These are phyloP conservation scores for Tribolium freemani DNA, from an alignment of 2,888 invertebrate genomes.

Conservation along the genomic window DNA sequence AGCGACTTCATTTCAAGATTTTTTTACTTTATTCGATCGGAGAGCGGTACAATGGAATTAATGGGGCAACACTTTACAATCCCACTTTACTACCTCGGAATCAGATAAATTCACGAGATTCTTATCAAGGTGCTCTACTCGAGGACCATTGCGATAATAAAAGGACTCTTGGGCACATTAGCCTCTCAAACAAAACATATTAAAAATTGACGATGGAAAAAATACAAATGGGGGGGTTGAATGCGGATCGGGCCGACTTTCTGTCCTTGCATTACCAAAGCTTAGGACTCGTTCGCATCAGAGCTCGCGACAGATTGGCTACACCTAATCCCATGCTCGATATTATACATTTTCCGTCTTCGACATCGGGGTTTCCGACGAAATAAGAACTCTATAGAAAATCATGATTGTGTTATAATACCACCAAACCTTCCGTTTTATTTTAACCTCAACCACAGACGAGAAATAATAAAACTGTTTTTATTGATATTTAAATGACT, in stretches of 20 bases:
- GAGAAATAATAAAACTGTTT: neutral
- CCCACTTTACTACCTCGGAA: neutral
- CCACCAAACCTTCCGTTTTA: neutral
- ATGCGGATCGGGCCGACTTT: slow-evolving; percentile 39
- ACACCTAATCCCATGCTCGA: slow-evolving; percentile 66
- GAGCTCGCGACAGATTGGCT: slow-evolving; percentile 66
- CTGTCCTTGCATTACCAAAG: slow-evolving; percentile 59
- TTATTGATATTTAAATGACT: neutral
- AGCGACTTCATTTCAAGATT: slow-evolving; percentile 55
- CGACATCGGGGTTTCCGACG: slow-evolving; percentile 34
- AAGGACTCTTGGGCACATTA: neutral
- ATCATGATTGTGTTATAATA: slow-evolving; percentile 42
- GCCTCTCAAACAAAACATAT: slow-evolving; percentile 26
- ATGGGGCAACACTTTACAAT: slow-evolving; percentile 16
- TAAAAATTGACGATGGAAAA: slow-evolving; percentile 40
- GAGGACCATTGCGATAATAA: slow-evolving; percentile 9
- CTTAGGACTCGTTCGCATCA: slow-evolving; percentile 62
- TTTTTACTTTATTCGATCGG: slow-evolving; percentile 24
- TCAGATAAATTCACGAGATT: slow-evolving; percentile 35
- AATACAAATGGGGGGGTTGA: slow-evolving; percentile 9
- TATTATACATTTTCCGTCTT: slow-evolving; percentile 62
- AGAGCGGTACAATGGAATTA: slow-evolving; percentile 27
- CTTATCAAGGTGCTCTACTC: slow-evolving; percentile 27
- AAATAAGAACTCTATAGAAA: slow-evolving; percentile 41
- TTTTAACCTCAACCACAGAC: neutral